These are phyloP conservation scores for Belonocnema kinseyi DNA, from an alignment of 1,140 invertebrate genomes.

Conservation along the genomic window DNA sequence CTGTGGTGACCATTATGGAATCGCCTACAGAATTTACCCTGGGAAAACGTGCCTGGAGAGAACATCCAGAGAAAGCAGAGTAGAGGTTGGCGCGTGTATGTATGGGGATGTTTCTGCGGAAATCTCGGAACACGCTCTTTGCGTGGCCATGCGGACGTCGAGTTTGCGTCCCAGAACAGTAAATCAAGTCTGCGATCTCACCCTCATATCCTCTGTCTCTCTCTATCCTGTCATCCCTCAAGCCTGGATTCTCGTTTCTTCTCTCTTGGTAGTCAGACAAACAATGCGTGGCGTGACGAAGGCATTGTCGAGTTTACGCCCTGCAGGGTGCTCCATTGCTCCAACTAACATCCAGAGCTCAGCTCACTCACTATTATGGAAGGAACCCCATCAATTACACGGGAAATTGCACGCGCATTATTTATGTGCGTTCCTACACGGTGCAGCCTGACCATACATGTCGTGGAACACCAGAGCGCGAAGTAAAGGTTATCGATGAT, in stretches of 20 bases:
- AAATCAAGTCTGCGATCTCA: constrained; percentile 61
- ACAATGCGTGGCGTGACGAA: constrained; percentile 72
- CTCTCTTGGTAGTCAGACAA: constrained; percentile 50
- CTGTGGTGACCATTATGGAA: background rate
- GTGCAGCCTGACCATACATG: constrained; percentile 27
- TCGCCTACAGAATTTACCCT: background rate
- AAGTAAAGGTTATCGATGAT: constrained; percentile 36
- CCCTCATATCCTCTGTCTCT: constrained; percentile 29
- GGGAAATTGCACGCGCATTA: constrained; percentile 72
- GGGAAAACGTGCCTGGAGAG: background rate
- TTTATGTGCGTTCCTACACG: constrained; percentile 58
- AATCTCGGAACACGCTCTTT: constrained; percentile 61
- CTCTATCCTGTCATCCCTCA: background rate
- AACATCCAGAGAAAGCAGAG: constrained; percentile 9
- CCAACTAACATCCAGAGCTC: constrained; percentile 51
- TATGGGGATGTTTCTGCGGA: constrained; percentile 17
- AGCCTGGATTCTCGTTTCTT: constrained; percentile 21
- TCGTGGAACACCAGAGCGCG: constrained; percentile 23
- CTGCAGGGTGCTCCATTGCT: constrained; percentile 62
- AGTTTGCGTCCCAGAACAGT: constrained; percentile 49
- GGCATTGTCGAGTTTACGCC: constrained; percentile 73
- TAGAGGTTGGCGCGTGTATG: constrained; percentile 17
- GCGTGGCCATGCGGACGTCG: constrained; percentile 55
- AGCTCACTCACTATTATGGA: constrained; percentile 60
- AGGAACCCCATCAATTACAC: constrained; percentile 70